These are phyloP conservation scores for Alcedo quadribrachys DNA, from an alignment of 2,797 vertebrate genomes.

Conservation along the genomic window DNA sequence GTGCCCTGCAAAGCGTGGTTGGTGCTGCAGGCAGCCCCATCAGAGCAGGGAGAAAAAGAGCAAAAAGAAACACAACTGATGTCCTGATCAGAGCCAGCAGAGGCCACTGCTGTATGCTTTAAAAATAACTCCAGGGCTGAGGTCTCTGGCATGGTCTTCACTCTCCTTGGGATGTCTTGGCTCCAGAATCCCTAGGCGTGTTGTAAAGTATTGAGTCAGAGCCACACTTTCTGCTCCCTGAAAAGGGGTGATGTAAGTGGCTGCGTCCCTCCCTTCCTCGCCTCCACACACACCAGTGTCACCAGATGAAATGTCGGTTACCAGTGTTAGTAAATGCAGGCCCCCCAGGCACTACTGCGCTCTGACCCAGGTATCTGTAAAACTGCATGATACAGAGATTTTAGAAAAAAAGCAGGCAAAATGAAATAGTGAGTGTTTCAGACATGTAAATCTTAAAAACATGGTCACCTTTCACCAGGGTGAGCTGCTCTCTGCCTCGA, in stretches of 20 bases:
- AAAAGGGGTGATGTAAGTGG: conserved; percentile 8
- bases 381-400: background rate
- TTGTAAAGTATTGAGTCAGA: conserved; percentile 12
- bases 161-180: conserved; percentile 5
- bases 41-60: background rate
- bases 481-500: background rate
- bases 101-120: conserved; percentile 56
- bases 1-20: background rate
- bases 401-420: background rate
- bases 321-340: background rate
- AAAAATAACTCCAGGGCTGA: background rate
- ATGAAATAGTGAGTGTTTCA: background rate
- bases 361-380: background rate
- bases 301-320: background rate
- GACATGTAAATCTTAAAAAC: background rate
- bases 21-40: background rate
- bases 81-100: conserved; percentile 31
- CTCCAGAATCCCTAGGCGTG: background rate
- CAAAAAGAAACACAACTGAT: background rate
- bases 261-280: background rate
- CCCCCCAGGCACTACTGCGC: background rate
- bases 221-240: background rate
- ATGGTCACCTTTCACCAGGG: background rate
- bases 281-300: background rate
- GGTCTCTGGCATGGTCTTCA: background rate